Evolutionary conservation across 2,888 invertebrate species (phyloP).

Genomic region (Pseudococcus viburni): DNA sequence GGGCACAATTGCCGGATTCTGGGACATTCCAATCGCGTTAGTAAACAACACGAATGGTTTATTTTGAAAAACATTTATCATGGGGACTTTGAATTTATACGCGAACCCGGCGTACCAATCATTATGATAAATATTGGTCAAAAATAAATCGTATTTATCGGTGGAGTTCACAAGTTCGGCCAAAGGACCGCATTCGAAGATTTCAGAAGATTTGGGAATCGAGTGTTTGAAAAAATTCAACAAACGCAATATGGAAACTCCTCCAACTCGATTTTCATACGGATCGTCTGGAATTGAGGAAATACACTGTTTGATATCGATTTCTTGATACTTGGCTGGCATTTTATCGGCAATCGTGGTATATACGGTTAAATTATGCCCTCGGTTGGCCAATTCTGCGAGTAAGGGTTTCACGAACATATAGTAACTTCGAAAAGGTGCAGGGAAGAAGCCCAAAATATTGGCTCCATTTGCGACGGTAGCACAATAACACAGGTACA

Average conservation of each 20-base stretch:
- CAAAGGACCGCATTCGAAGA: background rate
- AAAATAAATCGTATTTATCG: slow-evolving; percentile 67
- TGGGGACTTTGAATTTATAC: slow-evolving; percentile 29
- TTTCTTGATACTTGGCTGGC: background rate
- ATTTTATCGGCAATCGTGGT: background rate
- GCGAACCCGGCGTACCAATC: slow-evolving; percentile 34
- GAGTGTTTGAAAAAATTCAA: too few relatives aligned
- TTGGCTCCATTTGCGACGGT: background rate
- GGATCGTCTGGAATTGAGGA: too few relatives aligned
- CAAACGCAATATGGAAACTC: too few relatives aligned
- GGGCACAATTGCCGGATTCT: slow-evolving; percentile 65
- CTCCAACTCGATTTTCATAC: too few relatives aligned
- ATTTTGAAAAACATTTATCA: slow-evolving; percentile 29
- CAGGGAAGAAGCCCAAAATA: background rate
- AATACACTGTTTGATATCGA: slow-evolving; percentile 31
- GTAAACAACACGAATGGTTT: slow-evolving; percentile 67
- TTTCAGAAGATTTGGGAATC: background rate
- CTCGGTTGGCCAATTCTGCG: slow-evolving; percentile 36
- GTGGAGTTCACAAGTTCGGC: slow-evolving; percentile 14
- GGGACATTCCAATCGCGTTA: slow-evolving; percentile 68
- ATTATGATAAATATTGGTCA: slow-evolving; percentile 35
- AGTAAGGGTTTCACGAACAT: background rate
- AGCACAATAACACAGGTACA: background rate
- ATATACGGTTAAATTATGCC: slow-evolving; percentile 65
- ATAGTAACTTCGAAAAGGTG: background rate